Percentiles rank a stretch among this genome's conserved stretches.
These are phyloP conservation scores for Acanthaster planci DNA, from an alignment of 35 echinoderm and acorn worm species.

Conservation along the genomic window DNA sequence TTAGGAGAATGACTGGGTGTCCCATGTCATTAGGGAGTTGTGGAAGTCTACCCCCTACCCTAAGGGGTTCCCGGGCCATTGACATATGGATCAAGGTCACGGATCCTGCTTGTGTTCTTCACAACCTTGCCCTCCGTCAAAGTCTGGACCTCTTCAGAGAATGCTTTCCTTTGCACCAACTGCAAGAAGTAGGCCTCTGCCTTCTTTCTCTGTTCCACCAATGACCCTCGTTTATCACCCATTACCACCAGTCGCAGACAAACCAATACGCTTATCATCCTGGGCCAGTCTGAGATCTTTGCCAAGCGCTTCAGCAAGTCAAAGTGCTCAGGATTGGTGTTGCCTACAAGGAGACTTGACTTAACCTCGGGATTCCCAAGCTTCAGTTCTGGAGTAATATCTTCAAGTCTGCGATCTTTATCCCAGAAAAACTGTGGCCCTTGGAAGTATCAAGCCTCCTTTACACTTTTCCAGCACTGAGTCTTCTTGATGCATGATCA, in stretches of 20 bases:
- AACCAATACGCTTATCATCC: conserved; percentile 33
- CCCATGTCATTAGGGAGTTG: conserved; percentile 25
- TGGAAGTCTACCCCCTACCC: conserved; percentile 65
- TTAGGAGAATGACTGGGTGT: conserved; percentile 58
- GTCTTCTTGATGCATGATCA: conserved; percentile 64
- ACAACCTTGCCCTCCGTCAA: neutral
- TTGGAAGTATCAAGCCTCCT: conserved; percentile 17
- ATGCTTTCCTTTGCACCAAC: neutral
- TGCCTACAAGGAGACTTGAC: neutral
- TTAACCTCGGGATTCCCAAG: conserved; percentile 60
- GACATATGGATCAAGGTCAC: conserved; percentile 66
- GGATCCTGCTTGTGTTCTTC: conserved; percentile 48
- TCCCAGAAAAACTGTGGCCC: conserved; percentile 44
- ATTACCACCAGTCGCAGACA: neutral
- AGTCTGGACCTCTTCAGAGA: conserved; percentile 13
- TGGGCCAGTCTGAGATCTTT: conserved; percentile 35
- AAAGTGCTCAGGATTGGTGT: conserved; percentile 11
- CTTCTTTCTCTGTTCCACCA: neutral
- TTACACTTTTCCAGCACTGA: conserved; percentile 29
- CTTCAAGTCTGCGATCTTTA: neutral
- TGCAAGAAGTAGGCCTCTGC: conserved; percentile 27
- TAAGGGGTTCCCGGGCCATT: conserved; percentile 54
- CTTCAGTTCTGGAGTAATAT: neutral
- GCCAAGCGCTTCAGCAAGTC: conserved; percentile 33
- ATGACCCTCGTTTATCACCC: no score